phyloP scores from a whole-genome alignment of 2,113 vertebrate genomes.

The Sinocyclocheilus rhinocerous region DNA sequence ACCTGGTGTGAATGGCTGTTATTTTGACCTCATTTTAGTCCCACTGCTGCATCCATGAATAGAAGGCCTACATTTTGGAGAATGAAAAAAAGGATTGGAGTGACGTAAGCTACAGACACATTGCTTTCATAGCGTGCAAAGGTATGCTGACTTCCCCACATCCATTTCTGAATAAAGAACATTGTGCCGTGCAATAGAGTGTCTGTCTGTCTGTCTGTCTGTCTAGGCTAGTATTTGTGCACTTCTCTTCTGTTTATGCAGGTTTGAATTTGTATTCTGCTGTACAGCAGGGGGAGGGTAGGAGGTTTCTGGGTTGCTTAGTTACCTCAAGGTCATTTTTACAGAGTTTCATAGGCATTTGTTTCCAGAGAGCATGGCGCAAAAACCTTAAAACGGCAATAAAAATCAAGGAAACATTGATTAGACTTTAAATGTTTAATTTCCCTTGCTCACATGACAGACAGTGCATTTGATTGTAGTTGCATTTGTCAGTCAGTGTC shows the following conservation, averaged over 20 bases:
- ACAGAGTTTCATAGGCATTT: constrained; percentile 44
- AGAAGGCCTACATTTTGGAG: constrained; percentile 34
- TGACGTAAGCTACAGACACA: constrained; percentile 5
- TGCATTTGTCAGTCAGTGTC: not conserved
- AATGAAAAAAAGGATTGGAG: constrained; percentile 18
- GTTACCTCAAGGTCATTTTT: constrained; percentile 54
- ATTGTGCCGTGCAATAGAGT: not conserved
- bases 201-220: not conserved
- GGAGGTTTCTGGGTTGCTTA: constrained; percentile 55
- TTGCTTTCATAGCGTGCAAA: not conserved
- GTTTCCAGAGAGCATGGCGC: constrained; percentile 37
- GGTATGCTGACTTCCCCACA: constrained; percentile 9
- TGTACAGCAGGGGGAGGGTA: not conserved
- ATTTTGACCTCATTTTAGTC: constrained; percentile 40
- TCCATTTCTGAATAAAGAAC: not conserved
- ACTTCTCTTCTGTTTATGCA: constrained; percentile 12
- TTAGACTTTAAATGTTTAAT: not conserved
- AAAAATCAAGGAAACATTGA: not conserved
- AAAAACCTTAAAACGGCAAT: not conserved
- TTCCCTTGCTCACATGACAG: not conserved
- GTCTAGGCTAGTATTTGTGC: not conserved
- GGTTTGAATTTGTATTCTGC: constrained; percentile 48
- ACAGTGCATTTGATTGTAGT: not conserved
- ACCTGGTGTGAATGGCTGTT: constrained; percentile 15
- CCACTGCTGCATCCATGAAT: constrained; percentile 23